Evolutionary conservation across 2,888 invertebrate species (phyloP).

Genomic region (Notodonta dromedarius): DNA sequence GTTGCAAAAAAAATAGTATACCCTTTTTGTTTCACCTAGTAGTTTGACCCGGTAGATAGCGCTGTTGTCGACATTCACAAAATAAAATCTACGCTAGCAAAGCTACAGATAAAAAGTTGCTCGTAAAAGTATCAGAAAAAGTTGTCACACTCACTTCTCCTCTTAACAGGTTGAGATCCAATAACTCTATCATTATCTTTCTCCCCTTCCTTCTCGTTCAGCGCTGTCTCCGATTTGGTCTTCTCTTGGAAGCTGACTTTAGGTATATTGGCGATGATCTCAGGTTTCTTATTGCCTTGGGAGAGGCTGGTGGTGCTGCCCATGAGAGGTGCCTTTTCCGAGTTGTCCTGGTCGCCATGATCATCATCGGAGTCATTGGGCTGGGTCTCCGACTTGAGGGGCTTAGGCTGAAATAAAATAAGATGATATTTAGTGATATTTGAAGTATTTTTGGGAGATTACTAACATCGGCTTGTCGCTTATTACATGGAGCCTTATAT

Average conservation of each 20-base stretch:
- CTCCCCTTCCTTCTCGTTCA: slow-evolving; percentile 49
- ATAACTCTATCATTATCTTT: slow-evolving; percentile 59
- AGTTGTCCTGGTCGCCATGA: slow-evolving; percentile 69
- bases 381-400: slow-evolving; percentile 44
- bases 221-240: slow-evolving; percentile 45
- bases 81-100: too few relatives aligned
- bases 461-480: too few relatives aligned
- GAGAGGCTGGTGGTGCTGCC: slow-evolving; percentile 65
- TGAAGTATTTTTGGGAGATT: background rate
- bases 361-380: slow-evolving; percentile 71
- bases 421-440: background rate
- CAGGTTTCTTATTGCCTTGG: slow-evolving; percentile 63
- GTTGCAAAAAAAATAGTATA: too few relatives aligned
- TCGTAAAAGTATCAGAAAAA: background rate
- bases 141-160: slow-evolving; percentile 70
- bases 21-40: too few relatives aligned
- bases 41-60: too few relatives aligned
- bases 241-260: slow-evolving; percentile 68
- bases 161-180: slow-evolving; percentile 72
- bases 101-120: too few relatives aligned
- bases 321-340: slow-evolving; percentile 79
- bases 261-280: slow-evolving; percentile 74
- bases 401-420: slow-evolving; percentile 58
- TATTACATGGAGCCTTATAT: too few relatives aligned
- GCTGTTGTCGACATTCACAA: too few relatives aligned